These are phyloP conservation scores for Eugnorisma glareosa DNA, from an alignment of 2,888 invertebrate species.

Conservation along the genomic window DNA sequence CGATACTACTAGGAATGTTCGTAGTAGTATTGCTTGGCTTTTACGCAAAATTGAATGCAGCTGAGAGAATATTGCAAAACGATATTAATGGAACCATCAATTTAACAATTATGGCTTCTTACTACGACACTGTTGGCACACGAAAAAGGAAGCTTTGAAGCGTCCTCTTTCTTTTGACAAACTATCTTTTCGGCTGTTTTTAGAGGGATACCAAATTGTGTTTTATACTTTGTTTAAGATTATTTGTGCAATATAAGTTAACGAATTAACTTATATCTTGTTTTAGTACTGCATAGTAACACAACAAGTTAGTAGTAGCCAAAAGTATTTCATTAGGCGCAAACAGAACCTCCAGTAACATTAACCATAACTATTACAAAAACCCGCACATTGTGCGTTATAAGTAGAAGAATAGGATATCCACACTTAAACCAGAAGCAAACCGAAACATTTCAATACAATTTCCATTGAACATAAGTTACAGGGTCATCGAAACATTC, in stretches of 20 bases:
- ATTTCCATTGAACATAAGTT: neutral
- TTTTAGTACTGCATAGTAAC: neutral
- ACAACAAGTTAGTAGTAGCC: neutral
- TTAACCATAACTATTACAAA: neutral
- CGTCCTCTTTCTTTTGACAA: neutral
- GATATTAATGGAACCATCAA: neutral
- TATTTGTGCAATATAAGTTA: neutral
- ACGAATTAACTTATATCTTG: neutral
- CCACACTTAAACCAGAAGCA: neutral
- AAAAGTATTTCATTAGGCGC: neutral
- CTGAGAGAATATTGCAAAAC: neutral
- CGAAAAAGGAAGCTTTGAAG: neutral
- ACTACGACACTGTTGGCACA: neutral
- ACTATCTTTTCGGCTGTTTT: neutral
- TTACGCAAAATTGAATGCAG: constrained; percentile 4
- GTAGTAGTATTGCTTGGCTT: neutral
- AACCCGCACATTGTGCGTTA: neutral
- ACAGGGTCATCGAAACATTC: constrained; percentile 24
- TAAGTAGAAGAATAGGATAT: neutral
- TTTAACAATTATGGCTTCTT: neutral
- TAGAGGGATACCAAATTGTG: neutral
- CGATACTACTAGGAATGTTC: neutral
- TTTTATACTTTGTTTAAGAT: neutral
- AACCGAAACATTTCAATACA: too few relatives aligned
- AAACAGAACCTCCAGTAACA: neutral